Base-by-base conservation (phyloP, 2,797 vertebrate species). In the Psittacula derbiana region DNA sequence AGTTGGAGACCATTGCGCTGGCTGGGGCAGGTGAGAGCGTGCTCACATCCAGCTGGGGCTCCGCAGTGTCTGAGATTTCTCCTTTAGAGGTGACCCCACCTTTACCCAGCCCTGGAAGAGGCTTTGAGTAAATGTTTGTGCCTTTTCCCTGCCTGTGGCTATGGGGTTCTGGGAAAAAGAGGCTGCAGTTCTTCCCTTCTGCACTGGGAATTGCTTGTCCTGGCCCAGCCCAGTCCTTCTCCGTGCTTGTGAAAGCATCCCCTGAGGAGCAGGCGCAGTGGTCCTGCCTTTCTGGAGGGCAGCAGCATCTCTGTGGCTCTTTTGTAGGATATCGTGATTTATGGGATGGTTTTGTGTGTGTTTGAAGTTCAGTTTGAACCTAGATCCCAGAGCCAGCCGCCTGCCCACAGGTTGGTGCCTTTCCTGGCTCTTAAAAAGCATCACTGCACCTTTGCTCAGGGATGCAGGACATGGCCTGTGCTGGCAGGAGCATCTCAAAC, bases 1-100 rank as follows among this genome's bases (percentile, higher is more conserved):
- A 0, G 15, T 14, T 20, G 12, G 60, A 47, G 38, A 10, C 21
- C 21, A 0, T 18, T 4, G 36, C 1, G 0, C 44, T 33, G 53
- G 3, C 20, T 1, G 21, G 16, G 79, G 47, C 27, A 10, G 67
- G 6, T 16, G 38, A 33, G 27, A 66, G 58, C 43, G 38, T 8
- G 0, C 33, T 25, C 16, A 1, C 50, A 14, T 30, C 57, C 67
- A 52, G 38, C 31, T 36, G 69, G 43, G 21, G 23, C 58, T 62
- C 58, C 30, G 49, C 52, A n/a, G 21, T 6, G 33, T 28, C 43
- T 31, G 43, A 8, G 11, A 44, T 33, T 28, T 43, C 23, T 24
- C 55, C 55, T 14, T 53, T 49, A 10, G 24, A 70, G 67, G 40
- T 0, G 2, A 52, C 30, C 14, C 15, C 20, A 27, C 50, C 36